Evolutionary conservation across 2,797 vertebrate genomes (phyloP).

Genomic region (Cynopterus sphinx): DNA sequence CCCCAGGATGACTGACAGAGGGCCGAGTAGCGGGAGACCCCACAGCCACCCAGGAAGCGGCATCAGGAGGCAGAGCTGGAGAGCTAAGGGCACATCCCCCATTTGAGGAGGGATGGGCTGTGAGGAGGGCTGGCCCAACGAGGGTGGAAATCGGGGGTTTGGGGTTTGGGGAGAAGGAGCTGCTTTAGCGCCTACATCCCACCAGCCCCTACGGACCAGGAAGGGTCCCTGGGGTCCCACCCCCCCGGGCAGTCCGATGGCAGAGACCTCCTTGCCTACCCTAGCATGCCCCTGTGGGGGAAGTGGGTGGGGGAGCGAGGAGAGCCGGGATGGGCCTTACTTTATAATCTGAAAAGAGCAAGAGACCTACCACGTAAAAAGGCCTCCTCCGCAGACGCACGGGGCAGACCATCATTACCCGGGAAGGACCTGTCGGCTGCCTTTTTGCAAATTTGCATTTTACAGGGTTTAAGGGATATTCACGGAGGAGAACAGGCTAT

Average conservation of each 20-base stretch:
- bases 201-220: accelerated
- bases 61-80: background rate
- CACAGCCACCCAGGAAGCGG: accelerated
- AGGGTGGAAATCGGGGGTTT: accelerated
- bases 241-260: accelerated
- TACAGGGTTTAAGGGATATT: background rate
- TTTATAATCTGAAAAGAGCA: background rate
- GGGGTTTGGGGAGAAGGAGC: background rate
- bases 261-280: accelerated
- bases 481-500: background rate
- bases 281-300: accelerated
- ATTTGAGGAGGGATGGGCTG: background rate
- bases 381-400: background rate
- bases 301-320: too few relatives aligned
- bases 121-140: too few relatives aligned
- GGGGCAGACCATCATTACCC: background rate
- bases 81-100: background rate
- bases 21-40: background rate
- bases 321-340: background rate
- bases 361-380: background rate
- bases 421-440: background rate
- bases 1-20: background rate
- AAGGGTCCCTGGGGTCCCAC: background rate
- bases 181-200: too few relatives aligned
- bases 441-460: background rate